These are phyloP conservation scores for Sturmia bella DNA, from an alignment of 2,888 invertebrate genomes.

Conservation along the genomic window DNA sequence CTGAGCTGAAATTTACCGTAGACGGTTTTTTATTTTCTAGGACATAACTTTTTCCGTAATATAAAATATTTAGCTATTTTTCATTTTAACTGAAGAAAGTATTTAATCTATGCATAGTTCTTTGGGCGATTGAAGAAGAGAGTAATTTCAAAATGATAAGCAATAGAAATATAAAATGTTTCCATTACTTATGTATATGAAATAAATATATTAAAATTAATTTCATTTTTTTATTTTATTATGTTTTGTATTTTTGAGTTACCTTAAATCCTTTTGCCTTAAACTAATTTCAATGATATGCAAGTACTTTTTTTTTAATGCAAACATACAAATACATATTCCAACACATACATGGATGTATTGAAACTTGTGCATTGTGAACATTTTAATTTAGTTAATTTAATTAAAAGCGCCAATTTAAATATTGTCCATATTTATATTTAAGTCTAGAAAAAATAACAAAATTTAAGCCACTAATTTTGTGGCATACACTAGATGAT, in stretches of 20 bases:
- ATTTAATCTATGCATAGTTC: too few species aligned
- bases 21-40: too few species aligned
- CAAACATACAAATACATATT: conserved; percentile 23
- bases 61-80: too few species aligned
- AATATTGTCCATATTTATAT: conserved; percentile 6
- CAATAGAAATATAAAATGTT: conserved; percentile 1
- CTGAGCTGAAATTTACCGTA: too few species aligned
- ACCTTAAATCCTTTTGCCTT: conserved; percentile 35
- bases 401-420: conserved; percentile 22
- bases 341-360: conserved; percentile 6
- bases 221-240: neutral
- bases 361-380: too few species aligned
- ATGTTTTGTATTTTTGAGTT: neutral
- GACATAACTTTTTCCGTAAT: too few species aligned
- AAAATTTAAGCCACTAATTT: conserved; percentile 60
- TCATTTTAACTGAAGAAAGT: too few species aligned
- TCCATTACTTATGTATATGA: neutral
- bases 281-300: conserved; percentile 36
- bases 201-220: neutral
- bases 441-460: conserved; percentile 22
- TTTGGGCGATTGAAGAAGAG: conserved; percentile 26
- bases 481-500: conserved; percentile 71
- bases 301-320: conserved; percentile 10
- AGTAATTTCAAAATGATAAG: conserved; percentile 5
- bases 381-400: conserved; percentile 3